Evolutionary conservation across 2,888 invertebrate species (phyloP).

Genomic region (Arge pagana): DNA sequence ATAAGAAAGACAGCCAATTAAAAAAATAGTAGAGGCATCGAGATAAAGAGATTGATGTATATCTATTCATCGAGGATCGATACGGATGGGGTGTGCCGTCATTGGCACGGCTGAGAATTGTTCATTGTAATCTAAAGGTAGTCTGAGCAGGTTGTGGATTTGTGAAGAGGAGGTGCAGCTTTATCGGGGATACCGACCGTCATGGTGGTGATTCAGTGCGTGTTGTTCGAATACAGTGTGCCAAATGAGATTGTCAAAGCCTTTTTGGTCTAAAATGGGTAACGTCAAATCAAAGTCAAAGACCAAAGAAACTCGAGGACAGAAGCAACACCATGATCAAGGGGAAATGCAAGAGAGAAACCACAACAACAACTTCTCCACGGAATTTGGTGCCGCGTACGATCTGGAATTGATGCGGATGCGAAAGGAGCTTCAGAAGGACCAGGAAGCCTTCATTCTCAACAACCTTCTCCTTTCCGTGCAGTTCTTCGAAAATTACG

Average conservation of each 20-base stretch:
- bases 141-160: no score
- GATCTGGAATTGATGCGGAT: constrained; percentile 64
- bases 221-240: background rate
- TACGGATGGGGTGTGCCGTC: no score
- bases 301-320: background rate
- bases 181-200: background rate
- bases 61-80: constrained; percentile 41
- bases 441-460: constrained; percentile 72
- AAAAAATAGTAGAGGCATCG: constrained; percentile 31
- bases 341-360: constrained; percentile 10
- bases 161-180: no score
- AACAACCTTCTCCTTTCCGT: constrained; percentile 77
- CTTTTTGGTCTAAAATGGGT: constrained; percentile 34
- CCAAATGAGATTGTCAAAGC: constrained; percentile 10
- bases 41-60: constrained; percentile 49
- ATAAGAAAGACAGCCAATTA: constrained; percentile 45
- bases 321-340: background rate
- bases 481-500: constrained; percentile 80
- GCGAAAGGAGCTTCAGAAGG: constrained; percentile 64
- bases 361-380: constrained; percentile 13
- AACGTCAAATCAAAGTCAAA: constrained; percentile 31
- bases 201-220: constrained; percentile 14
- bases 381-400: constrained; percentile 37
- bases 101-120: no score
- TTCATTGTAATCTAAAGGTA: no score